phyloP scores from a whole-genome alignment of 2,113 vertebrate species.

The Indicator maculatus region DNA sequence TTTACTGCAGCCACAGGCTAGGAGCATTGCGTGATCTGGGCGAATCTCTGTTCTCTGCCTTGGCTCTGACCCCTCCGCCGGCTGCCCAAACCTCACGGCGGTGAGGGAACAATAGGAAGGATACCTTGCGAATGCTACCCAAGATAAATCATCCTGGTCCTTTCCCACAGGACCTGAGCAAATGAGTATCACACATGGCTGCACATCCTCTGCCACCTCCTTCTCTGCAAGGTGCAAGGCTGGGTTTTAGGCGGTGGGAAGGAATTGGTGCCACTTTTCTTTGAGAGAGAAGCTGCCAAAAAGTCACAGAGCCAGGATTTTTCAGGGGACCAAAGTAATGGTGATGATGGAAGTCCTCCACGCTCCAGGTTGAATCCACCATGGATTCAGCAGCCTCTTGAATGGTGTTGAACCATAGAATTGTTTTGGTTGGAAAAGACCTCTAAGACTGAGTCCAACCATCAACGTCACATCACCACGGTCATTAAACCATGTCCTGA shows the following conservation, averaged over 20 bases:
- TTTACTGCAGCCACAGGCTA: conserved; percentile 48
- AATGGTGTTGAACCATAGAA: rapidly evolving
- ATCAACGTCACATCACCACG: no score
- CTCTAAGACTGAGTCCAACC: no score
- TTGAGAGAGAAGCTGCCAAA: neutral
- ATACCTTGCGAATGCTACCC: neutral
- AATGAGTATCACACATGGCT: conserved; percentile 33
- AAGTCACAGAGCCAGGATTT: rapidly evolving
- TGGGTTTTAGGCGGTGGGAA: rapidly evolving
- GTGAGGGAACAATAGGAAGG: conserved; percentile 48
- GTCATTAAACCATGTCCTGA: no score
- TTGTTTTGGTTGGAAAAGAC: no score
- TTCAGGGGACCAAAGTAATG: rapidly evolving
- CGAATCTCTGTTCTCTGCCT: conserved; percentile 46
- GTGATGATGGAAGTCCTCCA: neutral
- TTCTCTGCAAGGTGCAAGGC: neutral
- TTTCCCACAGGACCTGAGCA: neutral
- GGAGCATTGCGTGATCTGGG: conserved; percentile 63
- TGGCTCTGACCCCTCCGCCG: conserved; percentile 55
- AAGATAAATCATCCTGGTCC: neutral
- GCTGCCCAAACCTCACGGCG: neutral
- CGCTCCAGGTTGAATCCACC: neutral
- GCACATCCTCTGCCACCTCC: conserved; percentile 11
- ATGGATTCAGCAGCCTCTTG: neutral
- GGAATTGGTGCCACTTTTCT: rapidly evolving